Evolutionary conservation across 2,888 invertebrate genomes (phyloP).

Genomic region (Lomographa bimaculata): DNA sequence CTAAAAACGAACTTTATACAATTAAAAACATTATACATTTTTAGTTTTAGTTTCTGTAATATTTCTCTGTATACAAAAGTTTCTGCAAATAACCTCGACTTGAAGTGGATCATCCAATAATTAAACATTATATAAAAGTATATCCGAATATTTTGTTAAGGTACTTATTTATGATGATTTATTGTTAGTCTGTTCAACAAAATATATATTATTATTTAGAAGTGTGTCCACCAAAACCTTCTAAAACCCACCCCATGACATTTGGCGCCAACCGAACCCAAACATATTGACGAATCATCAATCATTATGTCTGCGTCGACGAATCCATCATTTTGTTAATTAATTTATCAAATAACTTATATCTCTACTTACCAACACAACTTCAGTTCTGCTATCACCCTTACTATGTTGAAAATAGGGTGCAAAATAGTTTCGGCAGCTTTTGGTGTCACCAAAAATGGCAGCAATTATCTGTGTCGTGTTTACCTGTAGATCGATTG

Average conservation of each 20-base stretch:
- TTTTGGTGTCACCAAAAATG: conserved; percentile 40
- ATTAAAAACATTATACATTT: too few species aligned
- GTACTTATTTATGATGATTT: too few species aligned
- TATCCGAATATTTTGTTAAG: too few species aligned
- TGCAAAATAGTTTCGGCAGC: conserved; percentile 3
- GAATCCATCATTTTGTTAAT: conserved; percentile 60
- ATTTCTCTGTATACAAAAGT: neutral
- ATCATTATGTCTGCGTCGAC: conserved; percentile 52
- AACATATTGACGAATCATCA: conserved; percentile 67
- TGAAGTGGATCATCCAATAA: too few species aligned
- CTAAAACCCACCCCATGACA: conserved; percentile 40
- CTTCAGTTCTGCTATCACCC: too few species aligned
- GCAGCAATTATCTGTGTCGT: conserved; percentile 49
- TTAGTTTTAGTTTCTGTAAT: neutral
- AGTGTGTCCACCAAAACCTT: neutral
- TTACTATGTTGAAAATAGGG: conserved; percentile 17
- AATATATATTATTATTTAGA: too few species aligned
- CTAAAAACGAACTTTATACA: too few species aligned
- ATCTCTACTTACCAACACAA: conserved; percentile 16
- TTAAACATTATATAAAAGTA: too few species aligned
- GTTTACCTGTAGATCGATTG: conserved; percentile 57
- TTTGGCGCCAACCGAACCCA: conserved; percentile 45
- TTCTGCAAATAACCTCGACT: too few species aligned
- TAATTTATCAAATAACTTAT: conserved; percentile 50
- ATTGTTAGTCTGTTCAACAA: too few species aligned